Evolutionary conservation across 2,113 vertebrate genomes (phyloP).

Genomic region (Heptranchias perlo): DNA sequence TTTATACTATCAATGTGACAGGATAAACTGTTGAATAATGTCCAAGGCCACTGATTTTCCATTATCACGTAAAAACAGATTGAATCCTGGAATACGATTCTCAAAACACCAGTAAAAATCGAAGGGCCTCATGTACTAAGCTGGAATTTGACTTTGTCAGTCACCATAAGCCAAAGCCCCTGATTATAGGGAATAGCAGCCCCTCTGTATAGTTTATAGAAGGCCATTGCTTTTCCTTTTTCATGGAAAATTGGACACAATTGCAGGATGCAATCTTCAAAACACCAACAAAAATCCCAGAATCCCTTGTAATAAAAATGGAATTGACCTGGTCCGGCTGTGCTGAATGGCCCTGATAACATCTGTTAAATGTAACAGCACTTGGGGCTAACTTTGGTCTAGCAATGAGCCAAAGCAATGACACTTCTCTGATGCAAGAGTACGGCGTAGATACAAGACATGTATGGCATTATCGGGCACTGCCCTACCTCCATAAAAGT

Average conservation of each 20-base stretch:
- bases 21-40: constrained; percentile 20
- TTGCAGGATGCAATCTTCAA: background rate
- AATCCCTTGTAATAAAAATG: background rate
- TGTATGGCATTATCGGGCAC: background rate
- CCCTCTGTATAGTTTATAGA: background rate
- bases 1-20: background rate
- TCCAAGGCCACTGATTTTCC: constrained; percentile 7
- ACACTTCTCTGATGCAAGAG: background rate
- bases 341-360: background rate
- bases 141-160: background rate
- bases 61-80: background rate
- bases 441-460: too few species aligned
- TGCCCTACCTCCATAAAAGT: background rate
- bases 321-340: background rate
- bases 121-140: background rate
- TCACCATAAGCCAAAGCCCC: background rate
- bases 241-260: constrained; percentile 1
- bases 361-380: background rate
- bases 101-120: background rate
- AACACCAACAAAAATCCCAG: background rate
- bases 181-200: background rate
- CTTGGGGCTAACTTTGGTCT: background rate
- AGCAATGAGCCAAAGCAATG: background rate
- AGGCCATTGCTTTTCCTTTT: background rate
- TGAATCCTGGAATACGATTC: background rate